Evolutionary conservation across 2,888 invertebrate species (phyloP), one percentile per base, ranked within the genome.

Genomic region (Perizoma affinitatum): DNA sequence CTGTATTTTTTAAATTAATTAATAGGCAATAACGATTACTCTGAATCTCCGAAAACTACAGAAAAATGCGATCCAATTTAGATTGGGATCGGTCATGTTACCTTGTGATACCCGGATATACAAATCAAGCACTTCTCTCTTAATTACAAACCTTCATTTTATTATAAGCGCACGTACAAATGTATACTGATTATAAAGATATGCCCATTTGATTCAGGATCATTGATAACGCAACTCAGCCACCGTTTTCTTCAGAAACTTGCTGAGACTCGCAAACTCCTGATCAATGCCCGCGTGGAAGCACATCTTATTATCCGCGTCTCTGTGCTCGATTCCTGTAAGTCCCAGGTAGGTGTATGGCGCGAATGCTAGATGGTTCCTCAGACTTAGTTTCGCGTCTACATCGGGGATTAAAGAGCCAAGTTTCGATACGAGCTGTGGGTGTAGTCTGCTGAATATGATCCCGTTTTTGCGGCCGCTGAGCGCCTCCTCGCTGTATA

Each of bases 361-460:
- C 0, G 86, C 83, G 52, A 92, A 84, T 0, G 92, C 91, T 54
- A 88, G 61, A 61, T 88, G 87, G 52, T 88, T 88, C 41, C 84
- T 71, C 42, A 92, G 69, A 68, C 88, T 88, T 1, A 88, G 69
- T 34, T 79, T 80, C 0, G 78, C 64, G 43, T 90, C 87, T 0
- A 80, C 78, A 3, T 84, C 80, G 0, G 89, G 85, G 33, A 88
- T 79, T 0, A 79, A 46, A 5, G 79, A 76, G 0, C n/a, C 49
- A 1, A 93, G 72, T 65, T 84, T 83, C 1, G 74, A 72, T 0
- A 86, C 82, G 0, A 87, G 53, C n/a, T 84, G 78, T 0, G 84
- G 84, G 7, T 83, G 79, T 4, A 93, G 55, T 40, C 76, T 78
- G 6, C 74, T 73, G 68, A 92, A 90, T 1, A 90, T 68, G 1